Conservation (phyloP, 2,113 vertebrate species). For the Carassius auratus region DNA sequence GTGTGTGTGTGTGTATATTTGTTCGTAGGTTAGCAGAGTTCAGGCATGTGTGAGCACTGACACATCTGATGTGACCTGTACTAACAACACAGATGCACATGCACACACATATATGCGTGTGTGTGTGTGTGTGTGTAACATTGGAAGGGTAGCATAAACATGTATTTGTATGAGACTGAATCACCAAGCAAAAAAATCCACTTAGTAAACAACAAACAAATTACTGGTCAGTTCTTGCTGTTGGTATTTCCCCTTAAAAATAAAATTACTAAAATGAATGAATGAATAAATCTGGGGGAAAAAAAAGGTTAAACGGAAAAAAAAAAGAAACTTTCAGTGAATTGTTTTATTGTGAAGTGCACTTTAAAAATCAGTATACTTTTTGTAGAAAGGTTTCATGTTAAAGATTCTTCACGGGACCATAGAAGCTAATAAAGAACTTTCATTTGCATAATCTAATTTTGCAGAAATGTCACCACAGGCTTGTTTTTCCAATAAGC, state of each 20-base stretch:
- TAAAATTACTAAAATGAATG: too few relatives aligned
- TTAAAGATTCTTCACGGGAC: background rate
- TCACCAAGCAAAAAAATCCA: background rate
- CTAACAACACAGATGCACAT: background rate
- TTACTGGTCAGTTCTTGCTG: too few relatives aligned
- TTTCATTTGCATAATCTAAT: background rate
- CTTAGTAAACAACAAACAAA: background rate
- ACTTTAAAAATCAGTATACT: background rate
- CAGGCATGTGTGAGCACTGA: constrained; percentile 39
- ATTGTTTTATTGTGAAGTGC: too few relatives aligned
- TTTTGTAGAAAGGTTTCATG: background rate
- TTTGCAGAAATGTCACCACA: background rate
- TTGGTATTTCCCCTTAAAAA: too few relatives aligned
- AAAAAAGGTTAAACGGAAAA: too few relatives aligned
- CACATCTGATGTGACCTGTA: constrained; percentile 20
- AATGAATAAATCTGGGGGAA: too few relatives aligned
- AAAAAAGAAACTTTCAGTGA: too few relatives aligned
- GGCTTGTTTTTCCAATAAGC: background rate
- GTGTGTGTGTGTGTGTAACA: background rate
- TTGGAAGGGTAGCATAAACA: background rate
- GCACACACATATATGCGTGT: background rate
- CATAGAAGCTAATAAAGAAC: background rate
- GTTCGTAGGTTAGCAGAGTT: constrained; percentile 12
- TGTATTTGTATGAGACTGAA: background rate
- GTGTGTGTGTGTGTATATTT: background rate